Evolutionary conservation across 2,888 invertebrate species (phyloP).

Genomic region (Didymodactylos carnosus): DNA sequence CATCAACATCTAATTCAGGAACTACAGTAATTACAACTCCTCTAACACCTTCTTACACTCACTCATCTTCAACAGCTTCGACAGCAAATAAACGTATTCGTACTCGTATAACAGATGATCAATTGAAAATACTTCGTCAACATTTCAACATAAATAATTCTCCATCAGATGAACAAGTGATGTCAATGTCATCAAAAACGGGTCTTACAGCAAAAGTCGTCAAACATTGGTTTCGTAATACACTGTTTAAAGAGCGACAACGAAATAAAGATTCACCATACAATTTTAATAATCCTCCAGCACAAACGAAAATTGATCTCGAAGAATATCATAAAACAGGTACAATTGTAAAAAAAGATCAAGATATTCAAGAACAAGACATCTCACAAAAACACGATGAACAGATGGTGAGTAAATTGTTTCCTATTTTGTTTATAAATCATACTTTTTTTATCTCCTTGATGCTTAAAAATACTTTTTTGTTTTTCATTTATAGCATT

Average conservation of each 20-base stretch:
- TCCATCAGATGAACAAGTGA: conserved; percentile 90
- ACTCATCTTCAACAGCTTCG: background rate
- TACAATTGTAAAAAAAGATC: conserved; percentile 18
- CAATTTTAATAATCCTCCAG: conserved; percentile 95
- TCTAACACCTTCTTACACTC: too few species aligned
- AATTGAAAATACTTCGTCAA: conserved; percentile 80
- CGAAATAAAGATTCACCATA: conserved; percentile 98
- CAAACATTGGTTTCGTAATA: conserved; percentile 99
- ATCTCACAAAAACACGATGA: background rate
- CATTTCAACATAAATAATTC: conserved; percentile 99
- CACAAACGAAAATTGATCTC: conserved; percentile 48
- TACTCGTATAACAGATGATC: conserved; percentile 94
- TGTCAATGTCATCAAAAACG: conserved; percentile 89
- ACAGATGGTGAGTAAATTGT: too few species aligned
- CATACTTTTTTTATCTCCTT: too few species aligned
- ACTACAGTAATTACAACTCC: too few species aligned
- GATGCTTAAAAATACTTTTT: too few species aligned
- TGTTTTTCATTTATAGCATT: too few species aligned
- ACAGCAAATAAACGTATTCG: conserved; percentile 57
- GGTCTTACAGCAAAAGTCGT: conserved; percentile 94
- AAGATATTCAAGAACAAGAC: background rate
- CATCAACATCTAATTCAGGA: too few species aligned
- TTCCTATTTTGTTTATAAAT: too few species aligned
- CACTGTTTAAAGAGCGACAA: conserved; percentile 90
- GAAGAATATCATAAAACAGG: conserved; percentile 98